These are phyloP conservation scores for Sebastes baramenuke DNA, from an alignment of 2,797 vertebrate species.

Conservation along the genomic window DNA sequence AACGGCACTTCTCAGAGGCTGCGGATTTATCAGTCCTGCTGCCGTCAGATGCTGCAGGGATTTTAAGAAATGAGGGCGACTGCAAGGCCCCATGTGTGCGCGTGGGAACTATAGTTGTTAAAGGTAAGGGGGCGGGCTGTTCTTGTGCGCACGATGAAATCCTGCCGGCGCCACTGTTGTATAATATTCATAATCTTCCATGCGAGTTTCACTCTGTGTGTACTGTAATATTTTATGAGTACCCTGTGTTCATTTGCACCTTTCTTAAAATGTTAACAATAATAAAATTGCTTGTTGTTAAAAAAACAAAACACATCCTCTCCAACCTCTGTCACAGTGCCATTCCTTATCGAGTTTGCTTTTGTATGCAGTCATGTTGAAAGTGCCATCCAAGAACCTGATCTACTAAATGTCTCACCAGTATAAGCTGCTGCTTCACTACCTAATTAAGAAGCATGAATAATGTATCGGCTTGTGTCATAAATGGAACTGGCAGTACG, in stretches of 20 bases:
- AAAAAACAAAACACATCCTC: conserved; percentile 35
- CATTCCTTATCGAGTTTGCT: conserved; percentile 32
- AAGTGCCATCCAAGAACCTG: conserved; percentile 36
- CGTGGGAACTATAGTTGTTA: no score
- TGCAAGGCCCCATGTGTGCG: no score
- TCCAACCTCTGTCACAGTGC: conserved; percentile 9
- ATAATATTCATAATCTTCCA: not conserved
- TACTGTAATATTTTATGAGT: not conserved
- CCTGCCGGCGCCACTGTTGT: no score
- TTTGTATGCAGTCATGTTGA: conserved; percentile 23
- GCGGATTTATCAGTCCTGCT: no score
- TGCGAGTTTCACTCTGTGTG: not conserved
- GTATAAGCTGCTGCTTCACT: conserved; percentile 48
- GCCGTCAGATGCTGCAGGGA: no score
- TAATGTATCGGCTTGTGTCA: conserved; percentile 49
- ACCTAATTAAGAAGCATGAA: conserved; percentile 64
- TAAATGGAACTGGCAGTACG: conserved; percentile 48
- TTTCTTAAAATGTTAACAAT: conserved; percentile 20
- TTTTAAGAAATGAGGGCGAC: no score
- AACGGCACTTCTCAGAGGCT: no score
- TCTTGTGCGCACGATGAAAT: no score
- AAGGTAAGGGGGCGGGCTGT: no score
- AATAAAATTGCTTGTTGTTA: conserved; percentile 11
- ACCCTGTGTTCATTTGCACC: conserved; percentile 3
- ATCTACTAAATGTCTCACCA: conserved; percentile 38